phyloP scores from a whole-genome alignment of 2,888 invertebrate genomes.

The Philaethria dido region DNA sequence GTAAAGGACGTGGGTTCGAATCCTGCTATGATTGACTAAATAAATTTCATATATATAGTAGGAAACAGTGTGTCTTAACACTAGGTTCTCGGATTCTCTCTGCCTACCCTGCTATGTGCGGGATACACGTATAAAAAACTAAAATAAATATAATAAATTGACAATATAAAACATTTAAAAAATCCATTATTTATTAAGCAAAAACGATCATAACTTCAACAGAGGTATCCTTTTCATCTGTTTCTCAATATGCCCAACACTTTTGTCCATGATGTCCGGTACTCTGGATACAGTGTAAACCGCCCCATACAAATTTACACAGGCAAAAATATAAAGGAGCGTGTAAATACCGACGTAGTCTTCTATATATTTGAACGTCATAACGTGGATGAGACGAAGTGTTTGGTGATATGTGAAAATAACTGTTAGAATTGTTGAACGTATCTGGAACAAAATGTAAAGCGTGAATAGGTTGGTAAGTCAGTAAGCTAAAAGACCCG shows the following conservation, averaged over 20 bases:
- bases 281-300: slow-evolving; percentile 64
- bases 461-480: too few species aligned
- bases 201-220: slow-evolving; percentile 48
- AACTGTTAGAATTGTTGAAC: slow-evolving; percentile 59
- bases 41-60: too few species aligned
- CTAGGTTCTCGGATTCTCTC: too few species aligned
- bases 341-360: slow-evolving; percentile 65
- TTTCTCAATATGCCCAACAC: slow-evolving; percentile 62
- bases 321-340: slow-evolving; percentile 65
- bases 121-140: too few species aligned
- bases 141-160: neutral
- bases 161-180: slow-evolving; percentile 5
- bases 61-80: too few species aligned
- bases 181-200: neutral
- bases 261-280: slow-evolving; percentile 60
- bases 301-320: slow-evolving; percentile 65
- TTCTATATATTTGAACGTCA: slow-evolving; percentile 65
- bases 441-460: slow-evolving; percentile 60
- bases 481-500: too few species aligned
- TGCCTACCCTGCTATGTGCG: too few species aligned
- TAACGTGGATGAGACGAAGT: slow-evolving; percentile 62
- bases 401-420: slow-evolving; percentile 63
- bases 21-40: too few species aligned
- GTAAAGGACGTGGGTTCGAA: too few species aligned
- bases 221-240: slow-evolving; percentile 65